phyloP scores from a whole-genome alignment of 1,140 invertebrate species.

The Trinorchestia longiramus region DNA sequence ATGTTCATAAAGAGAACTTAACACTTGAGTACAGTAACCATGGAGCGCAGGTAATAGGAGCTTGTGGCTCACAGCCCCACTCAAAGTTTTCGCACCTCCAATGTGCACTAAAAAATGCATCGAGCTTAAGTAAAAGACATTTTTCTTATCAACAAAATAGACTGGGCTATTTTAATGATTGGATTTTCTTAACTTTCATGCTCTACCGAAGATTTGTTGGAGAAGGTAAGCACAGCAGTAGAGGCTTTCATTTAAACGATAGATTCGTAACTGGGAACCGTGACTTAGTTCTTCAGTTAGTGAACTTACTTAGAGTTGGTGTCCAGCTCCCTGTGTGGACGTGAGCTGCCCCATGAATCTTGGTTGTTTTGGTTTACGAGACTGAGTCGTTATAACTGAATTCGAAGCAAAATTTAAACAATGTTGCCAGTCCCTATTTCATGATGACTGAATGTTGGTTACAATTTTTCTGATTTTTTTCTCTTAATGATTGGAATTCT shows the following conservation, averaged over 20 bases:
- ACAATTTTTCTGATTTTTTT: neutral
- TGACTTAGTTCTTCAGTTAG: too few relatives aligned
- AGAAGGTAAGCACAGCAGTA: constrained; percentile 77
- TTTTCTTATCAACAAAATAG: neutral
- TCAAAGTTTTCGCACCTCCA: too few relatives aligned
- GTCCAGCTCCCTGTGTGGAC: neutral
- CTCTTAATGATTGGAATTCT: neutral
- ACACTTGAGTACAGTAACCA: too few relatives aligned
- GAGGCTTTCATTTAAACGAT: neutral
- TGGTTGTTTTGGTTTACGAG: neutral
- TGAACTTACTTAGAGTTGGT: neutral
- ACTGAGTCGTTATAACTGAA: neutral
- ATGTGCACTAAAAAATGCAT: too few relatives aligned
- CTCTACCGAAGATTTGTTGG: constrained; percentile 79
- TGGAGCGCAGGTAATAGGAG: too few relatives aligned
- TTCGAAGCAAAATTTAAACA: neutral
- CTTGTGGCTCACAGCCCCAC: too few relatives aligned
- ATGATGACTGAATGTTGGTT: neutral
- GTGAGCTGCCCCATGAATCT: neutral
- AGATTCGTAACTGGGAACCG: too few relatives aligned
- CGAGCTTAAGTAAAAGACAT: too few relatives aligned
- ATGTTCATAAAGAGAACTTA: too few relatives aligned
- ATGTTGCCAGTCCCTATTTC: neutral
- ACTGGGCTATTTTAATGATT: constrained; percentile 51
- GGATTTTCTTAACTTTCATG: constrained; percentile 67